Evolutionary conservation across 1,140 invertebrate genomes (phyloP).

Genomic region (Platorchestia sp.): DNA sequence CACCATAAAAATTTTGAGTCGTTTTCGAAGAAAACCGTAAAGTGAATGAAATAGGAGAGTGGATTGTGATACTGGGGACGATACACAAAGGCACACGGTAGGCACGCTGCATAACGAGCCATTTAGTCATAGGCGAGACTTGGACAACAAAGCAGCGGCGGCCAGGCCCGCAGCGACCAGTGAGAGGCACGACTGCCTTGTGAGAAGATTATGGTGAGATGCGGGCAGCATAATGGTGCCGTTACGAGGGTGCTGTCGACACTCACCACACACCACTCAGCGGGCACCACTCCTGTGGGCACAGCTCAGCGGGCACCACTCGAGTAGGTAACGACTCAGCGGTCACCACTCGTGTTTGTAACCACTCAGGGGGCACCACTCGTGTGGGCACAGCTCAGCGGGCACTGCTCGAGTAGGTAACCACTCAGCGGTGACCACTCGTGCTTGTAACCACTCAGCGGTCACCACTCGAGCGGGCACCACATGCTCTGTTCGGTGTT

Average conservation of each 20-base stretch:
- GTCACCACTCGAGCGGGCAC: too few species aligned
- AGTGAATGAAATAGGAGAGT: background rate
- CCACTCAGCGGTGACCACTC: too few species aligned
- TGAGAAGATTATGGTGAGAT: slow-evolving; percentile 47
- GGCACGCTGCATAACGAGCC: slow-evolving; percentile 28
- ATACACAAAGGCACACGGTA: background rate
- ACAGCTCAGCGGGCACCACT: too few species aligned
- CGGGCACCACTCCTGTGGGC: too few species aligned
- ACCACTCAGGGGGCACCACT: too few species aligned
- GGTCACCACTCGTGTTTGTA: too few species aligned
- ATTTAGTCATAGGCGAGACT: slow-evolving; percentile 22
- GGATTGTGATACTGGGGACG: background rate
- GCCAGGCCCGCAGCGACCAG: slow-evolving; percentile 24
- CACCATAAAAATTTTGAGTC: background rate
- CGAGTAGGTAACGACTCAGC: too few species aligned
- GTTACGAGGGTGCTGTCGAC: background rate
- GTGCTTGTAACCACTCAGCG: too few species aligned
- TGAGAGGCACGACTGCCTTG: slow-evolving; percentile 33
- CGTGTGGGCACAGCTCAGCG: too few species aligned
- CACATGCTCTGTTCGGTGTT: too few species aligned
- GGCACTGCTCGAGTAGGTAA: too few species aligned
- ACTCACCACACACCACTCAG: background rate
- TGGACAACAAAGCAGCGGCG: slow-evolving; percentile 24
- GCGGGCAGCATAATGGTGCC: slow-evolving; percentile 34
- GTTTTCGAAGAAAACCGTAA: background rate